Evolutionary conservation across 2,113 vertebrate genomes (phyloP).

Genomic region (Eonycteris spelaea): DNA sequence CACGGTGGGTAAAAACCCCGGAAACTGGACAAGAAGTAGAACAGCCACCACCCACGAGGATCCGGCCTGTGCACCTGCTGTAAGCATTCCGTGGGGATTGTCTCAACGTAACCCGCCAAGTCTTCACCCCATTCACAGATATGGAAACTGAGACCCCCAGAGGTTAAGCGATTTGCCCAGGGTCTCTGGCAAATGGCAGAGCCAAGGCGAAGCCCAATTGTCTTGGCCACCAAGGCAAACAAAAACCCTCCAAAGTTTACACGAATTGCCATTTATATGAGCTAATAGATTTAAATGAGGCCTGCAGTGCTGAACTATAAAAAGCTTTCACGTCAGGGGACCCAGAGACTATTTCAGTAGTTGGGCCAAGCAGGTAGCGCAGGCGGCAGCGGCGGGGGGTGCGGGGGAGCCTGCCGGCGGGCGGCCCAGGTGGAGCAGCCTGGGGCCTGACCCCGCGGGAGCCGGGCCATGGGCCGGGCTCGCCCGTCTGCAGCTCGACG

Average conservation of each 20-base stretch:
- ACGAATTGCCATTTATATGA: slow-evolving; percentile 81
- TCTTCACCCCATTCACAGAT: not conserved
- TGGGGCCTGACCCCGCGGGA: not conserved
- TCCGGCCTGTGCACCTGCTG: accelerated
- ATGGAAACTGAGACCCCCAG: not conserved
- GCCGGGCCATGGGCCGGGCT: accelerated
- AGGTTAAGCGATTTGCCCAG: not conserved
- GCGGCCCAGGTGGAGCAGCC: not conserved
- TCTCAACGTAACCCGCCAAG: accelerated
- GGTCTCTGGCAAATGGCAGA: not conserved
- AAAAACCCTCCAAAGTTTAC: slow-evolving; percentile 85
- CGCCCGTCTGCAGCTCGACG: not conserved
- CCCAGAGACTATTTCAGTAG: slow-evolving; percentile 75
- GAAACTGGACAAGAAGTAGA: not conserved
- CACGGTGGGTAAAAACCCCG: not conserved
- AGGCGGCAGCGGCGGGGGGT: not conserved
- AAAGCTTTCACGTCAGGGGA: slow-evolving; percentile 64
- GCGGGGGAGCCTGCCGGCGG: not conserved
- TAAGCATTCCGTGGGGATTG: accelerated
- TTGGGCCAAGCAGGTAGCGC: slow-evolving; percentile 73
- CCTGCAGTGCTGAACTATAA: slow-evolving; percentile 73
- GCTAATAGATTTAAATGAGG: slow-evolving; percentile 83
- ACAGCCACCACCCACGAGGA: not conserved
- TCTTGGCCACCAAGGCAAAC: slow-evolving; percentile 65
- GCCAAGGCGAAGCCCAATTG: not conserved